Evolutionary conservation across 2,797 vertebrate species (phyloP).

Genomic region (Poecile montanus): DNA sequence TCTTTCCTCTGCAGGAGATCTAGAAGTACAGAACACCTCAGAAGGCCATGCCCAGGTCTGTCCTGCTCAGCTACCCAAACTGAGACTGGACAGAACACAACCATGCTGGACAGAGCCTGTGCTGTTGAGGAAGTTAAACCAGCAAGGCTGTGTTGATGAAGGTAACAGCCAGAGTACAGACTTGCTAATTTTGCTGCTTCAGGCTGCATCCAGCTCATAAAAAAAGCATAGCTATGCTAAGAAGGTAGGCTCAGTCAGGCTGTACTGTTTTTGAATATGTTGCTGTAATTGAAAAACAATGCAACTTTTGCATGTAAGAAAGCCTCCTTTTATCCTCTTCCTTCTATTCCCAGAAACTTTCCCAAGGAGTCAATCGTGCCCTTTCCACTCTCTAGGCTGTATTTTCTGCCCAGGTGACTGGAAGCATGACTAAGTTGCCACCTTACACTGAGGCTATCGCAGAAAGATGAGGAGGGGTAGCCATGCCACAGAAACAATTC

Average conservation of each 20-base stretch:
- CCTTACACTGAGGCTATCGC: not conserved
- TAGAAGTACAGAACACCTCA: not conserved
- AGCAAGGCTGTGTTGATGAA: not conserved
- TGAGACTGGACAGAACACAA: not conserved
- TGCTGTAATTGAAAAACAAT: not conserved
- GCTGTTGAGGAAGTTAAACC: not conserved
- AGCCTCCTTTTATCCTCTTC: not conserved
- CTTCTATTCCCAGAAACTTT: not conserved
- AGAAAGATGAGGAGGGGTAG: not conserved
- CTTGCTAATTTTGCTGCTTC: not conserved
- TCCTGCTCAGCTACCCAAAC: not conserved
- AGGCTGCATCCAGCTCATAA: not conserved
- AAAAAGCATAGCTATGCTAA: not conserved
- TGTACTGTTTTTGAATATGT: not conserved
- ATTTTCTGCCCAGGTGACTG: not conserved
- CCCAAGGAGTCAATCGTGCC: not conserved
- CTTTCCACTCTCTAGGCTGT: not conserved
- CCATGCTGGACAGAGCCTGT: fast-evolving
- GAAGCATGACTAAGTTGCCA: not conserved
- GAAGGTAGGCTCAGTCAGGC: not conserved
- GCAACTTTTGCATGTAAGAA: not conserved
- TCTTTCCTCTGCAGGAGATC: not conserved
- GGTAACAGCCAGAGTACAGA: not conserved
- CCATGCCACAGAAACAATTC: not conserved
- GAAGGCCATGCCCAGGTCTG: not conserved